Evolutionary conservation across 1,140 invertebrate genomes (phyloP).

Genomic region (Sycophila sp.): DNA sequence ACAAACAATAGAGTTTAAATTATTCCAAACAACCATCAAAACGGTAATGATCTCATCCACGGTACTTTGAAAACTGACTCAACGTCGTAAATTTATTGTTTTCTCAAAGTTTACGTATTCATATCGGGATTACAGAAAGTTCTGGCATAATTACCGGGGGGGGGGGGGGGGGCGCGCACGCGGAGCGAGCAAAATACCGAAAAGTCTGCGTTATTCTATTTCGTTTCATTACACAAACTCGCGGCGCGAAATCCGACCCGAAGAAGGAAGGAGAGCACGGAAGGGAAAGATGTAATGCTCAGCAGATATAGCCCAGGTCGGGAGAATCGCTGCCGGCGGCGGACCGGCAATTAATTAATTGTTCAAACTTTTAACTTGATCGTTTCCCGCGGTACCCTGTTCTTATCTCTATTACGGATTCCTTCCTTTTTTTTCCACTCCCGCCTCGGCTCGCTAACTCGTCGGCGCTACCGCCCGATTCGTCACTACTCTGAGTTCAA

Average conservation of each 20-base stretch:
- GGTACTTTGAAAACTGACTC: too few species aligned
- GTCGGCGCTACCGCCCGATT: background rate
- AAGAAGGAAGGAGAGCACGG: slow-evolving; percentile 12
- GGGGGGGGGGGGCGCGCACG: too few species aligned
- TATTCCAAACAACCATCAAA: too few species aligned
- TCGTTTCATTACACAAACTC: slow-evolving; percentile 30
- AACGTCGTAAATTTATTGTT: slow-evolving; percentile 19
- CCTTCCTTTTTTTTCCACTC: background rate
- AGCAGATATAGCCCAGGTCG: background rate
- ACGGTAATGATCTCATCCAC: too few species aligned
- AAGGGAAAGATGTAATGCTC: background rate
- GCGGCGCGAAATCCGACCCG: slow-evolving; percentile 21
- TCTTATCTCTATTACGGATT: slow-evolving; percentile 25
- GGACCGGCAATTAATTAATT: slow-evolving; percentile 54
- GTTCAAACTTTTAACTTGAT: slow-evolving; percentile 54
- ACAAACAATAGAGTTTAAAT: too few species aligned
- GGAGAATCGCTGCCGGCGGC: slow-evolving; percentile 31
- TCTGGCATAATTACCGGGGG: slow-evolving; percentile 17
- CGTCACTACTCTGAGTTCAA: background rate
- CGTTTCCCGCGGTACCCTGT: slow-evolving; percentile 37
- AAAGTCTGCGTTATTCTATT: slow-evolving; percentile 29
- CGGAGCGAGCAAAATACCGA: too few species aligned
- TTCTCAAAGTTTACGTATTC: slow-evolving; percentile 19
- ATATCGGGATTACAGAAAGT: slow-evolving; percentile 21
- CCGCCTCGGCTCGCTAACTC: background rate